Conservation (phyloP, 1,140 invertebrate genomes). For the Dufourea novaeangliae region DNA sequence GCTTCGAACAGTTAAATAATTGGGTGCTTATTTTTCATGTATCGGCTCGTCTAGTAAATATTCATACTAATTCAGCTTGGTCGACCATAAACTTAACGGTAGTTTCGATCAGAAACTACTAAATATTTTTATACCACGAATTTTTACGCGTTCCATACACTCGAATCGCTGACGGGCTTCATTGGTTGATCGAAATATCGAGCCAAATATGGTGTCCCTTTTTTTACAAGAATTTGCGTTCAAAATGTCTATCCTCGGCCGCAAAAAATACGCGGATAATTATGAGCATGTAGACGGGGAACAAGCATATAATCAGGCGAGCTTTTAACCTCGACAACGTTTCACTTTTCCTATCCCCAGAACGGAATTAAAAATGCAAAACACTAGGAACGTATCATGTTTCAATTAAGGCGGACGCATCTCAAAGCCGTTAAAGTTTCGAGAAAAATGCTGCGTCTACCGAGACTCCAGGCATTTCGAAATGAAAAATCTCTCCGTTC, state of each 20-base stretch:
- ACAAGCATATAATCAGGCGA: conserved; percentile 32
- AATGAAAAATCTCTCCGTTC: conserved; percentile 5
- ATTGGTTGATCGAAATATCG: not conserved
- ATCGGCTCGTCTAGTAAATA: conserved; percentile 19
- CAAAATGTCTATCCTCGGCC: not conserved
- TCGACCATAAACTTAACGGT: conserved; percentile 25
- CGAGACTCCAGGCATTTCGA: not conserved
- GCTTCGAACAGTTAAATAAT: conserved; percentile 22
- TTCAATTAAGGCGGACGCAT: conserved; percentile 32
- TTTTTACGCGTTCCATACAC: not conserved
- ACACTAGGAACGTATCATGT: conserved; percentile 34
- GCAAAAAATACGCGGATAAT: conserved; percentile 15
- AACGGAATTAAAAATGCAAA: conserved; percentile 42
- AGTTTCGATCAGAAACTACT: conserved; percentile 8
- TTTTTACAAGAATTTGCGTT: not conserved
- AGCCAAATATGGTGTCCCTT: not conserved
- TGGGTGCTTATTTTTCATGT: conserved; percentile 31
- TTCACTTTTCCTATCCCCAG: not conserved
- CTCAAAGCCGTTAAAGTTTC: conserved; percentile 7
- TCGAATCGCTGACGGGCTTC: not conserved
- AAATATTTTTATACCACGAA: too few relatives aligned
- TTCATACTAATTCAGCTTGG: conserved; percentile 21
- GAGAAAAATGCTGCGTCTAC: not conserved
- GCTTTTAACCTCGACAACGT: conserved; percentile 31
- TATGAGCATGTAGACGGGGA: conserved; percentile 15